phyloP scores from a whole-genome alignment of 2,888 invertebrate genomes.

The Epistrophe eligans region DNA sequence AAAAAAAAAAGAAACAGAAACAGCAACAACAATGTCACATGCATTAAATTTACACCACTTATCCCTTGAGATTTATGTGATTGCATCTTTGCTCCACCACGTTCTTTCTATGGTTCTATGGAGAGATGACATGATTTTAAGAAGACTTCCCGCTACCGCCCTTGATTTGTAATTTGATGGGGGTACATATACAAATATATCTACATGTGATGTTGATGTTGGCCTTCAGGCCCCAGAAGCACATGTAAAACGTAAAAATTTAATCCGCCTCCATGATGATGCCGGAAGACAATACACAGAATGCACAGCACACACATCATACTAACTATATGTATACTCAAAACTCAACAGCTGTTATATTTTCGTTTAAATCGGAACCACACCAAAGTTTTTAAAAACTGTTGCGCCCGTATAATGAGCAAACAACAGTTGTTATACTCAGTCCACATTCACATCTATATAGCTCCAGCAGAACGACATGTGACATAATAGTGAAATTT shows the following conservation, averaged over 20 bases:
- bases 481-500: conserved; percentile 65
- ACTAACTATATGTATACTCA: too few species aligned
- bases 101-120: background rate
- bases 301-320: background rate
- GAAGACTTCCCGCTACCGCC: background rate
- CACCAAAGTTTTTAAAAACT: conserved; percentile 47
- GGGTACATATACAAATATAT: background rate
- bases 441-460: conserved; percentile 21
- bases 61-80: conserved; percentile 74
- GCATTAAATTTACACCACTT: conserved; percentile 70
- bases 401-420: conserved; percentile 71
- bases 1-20: background rate
- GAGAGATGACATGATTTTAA: background rate
- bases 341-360: conserved; percentile 55
- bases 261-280: conserved; percentile 51
- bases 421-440: conserved; percentile 67
- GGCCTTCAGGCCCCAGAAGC: conserved; percentile 57
- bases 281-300: conserved; percentile 46
- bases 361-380: conserved; percentile 39
- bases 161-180: conserved; percentile 5
- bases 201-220: conserved; percentile 1
- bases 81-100: conserved; percentile 66
- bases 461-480: conserved; percentile 39
- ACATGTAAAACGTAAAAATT: conserved; percentile 48
- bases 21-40: conserved; percentile 36